Evolutionary conservation across 2,888 invertebrate species (phyloP).

Genomic region (Stenolophus ochropezus): DNA sequence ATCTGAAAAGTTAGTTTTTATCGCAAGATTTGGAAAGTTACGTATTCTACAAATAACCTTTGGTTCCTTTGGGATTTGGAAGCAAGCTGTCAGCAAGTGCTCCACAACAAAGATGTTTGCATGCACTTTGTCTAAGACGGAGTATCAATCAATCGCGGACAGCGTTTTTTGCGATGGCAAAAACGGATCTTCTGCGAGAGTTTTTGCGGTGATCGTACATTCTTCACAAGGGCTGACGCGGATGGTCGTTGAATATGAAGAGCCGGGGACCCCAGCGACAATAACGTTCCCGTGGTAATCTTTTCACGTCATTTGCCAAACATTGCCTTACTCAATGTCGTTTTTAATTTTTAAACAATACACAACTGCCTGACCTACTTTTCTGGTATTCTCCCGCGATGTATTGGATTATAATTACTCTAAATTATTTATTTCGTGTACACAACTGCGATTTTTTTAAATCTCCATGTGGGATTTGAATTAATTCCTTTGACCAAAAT

Average conservation of each 20-base stretch:
- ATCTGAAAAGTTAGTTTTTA: conserved; percentile 39
- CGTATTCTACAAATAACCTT: conserved; percentile 20
- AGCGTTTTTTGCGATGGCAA: conserved; percentile 37
- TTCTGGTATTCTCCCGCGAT: neutral
- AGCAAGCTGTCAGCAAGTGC: conserved; percentile 35
- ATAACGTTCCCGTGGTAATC: conserved; percentile 48
- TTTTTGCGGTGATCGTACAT: conserved; percentile 40
- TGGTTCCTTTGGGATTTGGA: conserved; percentile 8
- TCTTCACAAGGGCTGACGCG: conserved; percentile 34
- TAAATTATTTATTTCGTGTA: neutral
- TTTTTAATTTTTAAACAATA: conserved; percentile 53
- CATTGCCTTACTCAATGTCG: conserved; percentile 27
- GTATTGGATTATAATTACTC: conserved; percentile 30
- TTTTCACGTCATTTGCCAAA: conserved; percentile 52
- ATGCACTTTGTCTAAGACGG: conserved; percentile 55
- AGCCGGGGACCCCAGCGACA: conserved; percentile 22
- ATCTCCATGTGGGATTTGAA: neutral
- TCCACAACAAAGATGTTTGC: conserved; percentile 52
- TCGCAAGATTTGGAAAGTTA: conserved; percentile 20
- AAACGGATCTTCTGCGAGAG: conserved; percentile 9
- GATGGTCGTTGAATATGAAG: conserved; percentile 53
- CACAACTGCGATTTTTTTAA: neutral
- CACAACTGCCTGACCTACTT: conserved; percentile 21
- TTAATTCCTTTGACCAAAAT: neutral
- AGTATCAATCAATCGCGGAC: conserved; percentile 55